These are phyloP conservation scores for Mamestra configurata DNA, from an alignment of 1,140 invertebrate genomes.

Conservation along the genomic window DNA sequence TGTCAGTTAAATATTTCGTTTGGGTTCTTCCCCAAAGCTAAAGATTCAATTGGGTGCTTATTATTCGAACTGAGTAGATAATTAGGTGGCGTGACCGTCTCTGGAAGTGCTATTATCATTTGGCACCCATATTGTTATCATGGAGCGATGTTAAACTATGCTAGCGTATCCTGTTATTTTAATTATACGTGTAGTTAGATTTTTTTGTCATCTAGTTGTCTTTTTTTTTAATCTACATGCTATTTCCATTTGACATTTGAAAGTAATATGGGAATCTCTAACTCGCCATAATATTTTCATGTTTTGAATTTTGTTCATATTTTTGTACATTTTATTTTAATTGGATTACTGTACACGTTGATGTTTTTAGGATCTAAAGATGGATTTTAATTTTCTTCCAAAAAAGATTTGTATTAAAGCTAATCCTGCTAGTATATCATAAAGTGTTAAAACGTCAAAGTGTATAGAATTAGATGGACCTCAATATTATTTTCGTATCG, in stretches of 20 bases:
- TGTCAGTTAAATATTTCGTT: background rate
- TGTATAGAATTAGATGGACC: slow-evolving; percentile 14
- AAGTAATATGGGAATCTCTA: background rate
- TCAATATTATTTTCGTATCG: slow-evolving; percentile 33
- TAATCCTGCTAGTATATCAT: background rate
- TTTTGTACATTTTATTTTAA: slow-evolving; percentile 21
- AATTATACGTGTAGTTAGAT: slow-evolving; percentile 15
- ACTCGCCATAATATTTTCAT: background rate
- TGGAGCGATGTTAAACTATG: slow-evolving; percentile 42
- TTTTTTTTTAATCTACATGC: too few species aligned
- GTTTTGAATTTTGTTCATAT: background rate
- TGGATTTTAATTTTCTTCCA: too few species aligned
- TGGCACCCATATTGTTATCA: slow-evolving; percentile 28
- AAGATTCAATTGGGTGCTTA: background rate
- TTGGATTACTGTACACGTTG: background rate
- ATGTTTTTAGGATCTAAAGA: background rate
- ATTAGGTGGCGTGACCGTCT: background rate
- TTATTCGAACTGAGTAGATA: background rate
- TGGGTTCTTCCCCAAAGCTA: background rate
- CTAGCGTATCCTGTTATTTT: slow-evolving; percentile 48
- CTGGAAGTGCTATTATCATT: slow-evolving; percentile 29
- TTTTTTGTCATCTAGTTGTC: slow-evolving; percentile 18
- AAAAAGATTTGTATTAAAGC: too few species aligned
- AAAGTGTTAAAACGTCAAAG: background rate
- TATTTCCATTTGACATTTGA: background rate